phyloP scores from a whole-genome alignment of 2,797 vertebrate species.

The Hydrophis major region DNA sequence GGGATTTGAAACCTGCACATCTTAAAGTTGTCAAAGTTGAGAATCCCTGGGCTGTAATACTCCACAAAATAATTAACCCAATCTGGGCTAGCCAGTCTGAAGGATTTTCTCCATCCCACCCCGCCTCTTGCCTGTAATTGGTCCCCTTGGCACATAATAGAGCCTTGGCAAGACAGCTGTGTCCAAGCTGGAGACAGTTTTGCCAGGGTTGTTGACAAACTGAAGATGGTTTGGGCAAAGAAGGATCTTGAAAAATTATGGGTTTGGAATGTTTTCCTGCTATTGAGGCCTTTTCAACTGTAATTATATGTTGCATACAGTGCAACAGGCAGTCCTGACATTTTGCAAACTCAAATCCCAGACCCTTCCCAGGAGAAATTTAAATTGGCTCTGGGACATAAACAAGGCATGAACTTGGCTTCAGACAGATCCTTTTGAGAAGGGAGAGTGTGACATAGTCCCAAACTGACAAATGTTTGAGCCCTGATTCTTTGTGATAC shows the following conservation, averaged over 20 bases:
- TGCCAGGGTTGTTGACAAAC: not conserved
- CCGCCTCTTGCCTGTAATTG: not conserved
- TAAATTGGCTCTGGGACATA: not conserved
- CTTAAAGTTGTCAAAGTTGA: not conserved
- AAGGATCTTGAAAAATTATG: not conserved
- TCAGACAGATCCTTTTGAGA: not conserved
- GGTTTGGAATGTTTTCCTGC: constrained; percentile 5
- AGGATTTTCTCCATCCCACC: not conserved
- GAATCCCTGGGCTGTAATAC: not conserved
- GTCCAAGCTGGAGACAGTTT: not conserved
- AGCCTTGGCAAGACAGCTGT: not conserved
- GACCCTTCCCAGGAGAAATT: not conserved
- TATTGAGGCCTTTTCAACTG: not conserved
- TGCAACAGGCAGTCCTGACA: not conserved
- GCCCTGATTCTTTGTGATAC: not conserved
- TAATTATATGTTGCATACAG: constrained; percentile 8
- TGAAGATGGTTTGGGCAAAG: not conserved
- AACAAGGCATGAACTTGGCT: not conserved
- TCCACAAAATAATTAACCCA: not conserved
- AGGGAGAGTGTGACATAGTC: no score
- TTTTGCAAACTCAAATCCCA: not conserved
- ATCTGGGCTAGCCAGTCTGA: not conserved
- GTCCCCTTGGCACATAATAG: not conserved
- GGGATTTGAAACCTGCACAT: not conserved
- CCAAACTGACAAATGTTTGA: not conserved